Evolutionary conservation across 1,140 invertebrate genomes (phyloP), one percentile per base, ranked within the genome.

Genomic region (Protaetia brevitarsis): DNA sequence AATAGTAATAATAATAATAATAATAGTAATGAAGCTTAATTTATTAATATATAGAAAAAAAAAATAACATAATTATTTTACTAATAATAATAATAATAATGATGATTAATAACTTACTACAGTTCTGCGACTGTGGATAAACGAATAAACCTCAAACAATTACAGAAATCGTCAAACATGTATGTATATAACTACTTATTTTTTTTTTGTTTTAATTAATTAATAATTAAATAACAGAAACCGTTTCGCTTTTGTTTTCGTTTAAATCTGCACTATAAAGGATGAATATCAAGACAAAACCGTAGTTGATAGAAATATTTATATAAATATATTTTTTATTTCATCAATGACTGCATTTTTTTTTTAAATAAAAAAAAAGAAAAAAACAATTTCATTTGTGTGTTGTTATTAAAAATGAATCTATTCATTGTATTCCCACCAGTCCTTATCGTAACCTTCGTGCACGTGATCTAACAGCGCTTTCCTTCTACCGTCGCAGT

Each of bases 361-460:
- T 62, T 62, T 62, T 62, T 62, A 13, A 36, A 31, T 10, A 51
- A 16, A 6, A 8, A 19, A 6, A 51, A 8, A 8, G 19, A 16
- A 5, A 5, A 6, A 58, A 58, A 65, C 63, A 65, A 65, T 57
- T 45, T 56, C 16, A 51, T 51, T 51, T 51, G 13, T 51, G 5
- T 51, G 10, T 51, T 21, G 21, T 23, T 51, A 19, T 51, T 45
- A 21, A 59, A 41, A 51, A 30, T 19, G 41, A 41, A 65, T 59
- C 70, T 71, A 76, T 63, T 80, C 77, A 13, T 72, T 83, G 72
- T 84, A 86, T 36, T 85, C 83, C 89, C 89, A 91, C 79, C 85
- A 85, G 64, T 91, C 88, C 72, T 87, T 89, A 69, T 91, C 89
- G 75, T 90, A 89, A 7, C 89, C 89, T 79, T 91, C 89, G 71